These are phyloP conservation scores for Caenorhabditis sinica DNA, from an alignment of 2,888 invertebrate species.

Conservation along the genomic window DNA sequence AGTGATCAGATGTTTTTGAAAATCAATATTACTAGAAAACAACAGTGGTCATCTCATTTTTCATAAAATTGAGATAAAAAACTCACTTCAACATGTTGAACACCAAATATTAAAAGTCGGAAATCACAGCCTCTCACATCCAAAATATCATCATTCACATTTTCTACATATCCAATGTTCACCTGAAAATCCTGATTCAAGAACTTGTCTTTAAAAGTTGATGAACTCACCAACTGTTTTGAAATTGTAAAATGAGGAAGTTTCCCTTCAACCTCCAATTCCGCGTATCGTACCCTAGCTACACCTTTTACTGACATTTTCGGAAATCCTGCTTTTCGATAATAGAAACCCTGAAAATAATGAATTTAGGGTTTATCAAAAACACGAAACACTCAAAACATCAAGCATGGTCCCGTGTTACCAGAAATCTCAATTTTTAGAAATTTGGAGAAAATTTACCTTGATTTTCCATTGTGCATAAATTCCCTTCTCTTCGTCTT, in stretches of 20 bases:
- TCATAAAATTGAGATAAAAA: neutral
- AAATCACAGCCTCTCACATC: constrained; percentile 73
- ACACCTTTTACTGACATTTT: constrained; percentile 69
- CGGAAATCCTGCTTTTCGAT: constrained; percentile 65
- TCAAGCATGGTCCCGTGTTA: too few relatives aligned
- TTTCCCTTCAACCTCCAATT: constrained; percentile 63
- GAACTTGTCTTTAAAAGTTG: too few relatives aligned
- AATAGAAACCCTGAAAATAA: constrained; percentile 68
- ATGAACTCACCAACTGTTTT: constrained; percentile 51
- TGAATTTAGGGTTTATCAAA: neutral
- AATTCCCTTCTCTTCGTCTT: constrained; percentile 74
- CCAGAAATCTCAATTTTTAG: too few relatives aligned
- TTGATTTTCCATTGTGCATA: constrained; percentile 76
- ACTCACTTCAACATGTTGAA: constrained; percentile 69
- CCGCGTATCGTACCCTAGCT: constrained; percentile 68
- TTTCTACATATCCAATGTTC: constrained; percentile 72
- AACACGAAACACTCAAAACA: neutral
- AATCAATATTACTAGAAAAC: too few relatives aligned
- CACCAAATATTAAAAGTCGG: constrained; percentile 69
- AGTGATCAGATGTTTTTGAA: too few relatives aligned
- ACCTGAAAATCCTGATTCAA: constrained; percentile 44
- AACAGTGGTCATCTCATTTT: too few relatives aligned
- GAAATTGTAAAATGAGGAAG: constrained; percentile 64
- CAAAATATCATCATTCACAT: constrained; percentile 67
- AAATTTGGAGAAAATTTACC: constrained; percentile 35